A percentile compares a stretch with the other conserved stretches of the same genome.
Conservation (phyloP, 1,140 invertebrate genomes). For the Lepidurus couesii region DNA sequence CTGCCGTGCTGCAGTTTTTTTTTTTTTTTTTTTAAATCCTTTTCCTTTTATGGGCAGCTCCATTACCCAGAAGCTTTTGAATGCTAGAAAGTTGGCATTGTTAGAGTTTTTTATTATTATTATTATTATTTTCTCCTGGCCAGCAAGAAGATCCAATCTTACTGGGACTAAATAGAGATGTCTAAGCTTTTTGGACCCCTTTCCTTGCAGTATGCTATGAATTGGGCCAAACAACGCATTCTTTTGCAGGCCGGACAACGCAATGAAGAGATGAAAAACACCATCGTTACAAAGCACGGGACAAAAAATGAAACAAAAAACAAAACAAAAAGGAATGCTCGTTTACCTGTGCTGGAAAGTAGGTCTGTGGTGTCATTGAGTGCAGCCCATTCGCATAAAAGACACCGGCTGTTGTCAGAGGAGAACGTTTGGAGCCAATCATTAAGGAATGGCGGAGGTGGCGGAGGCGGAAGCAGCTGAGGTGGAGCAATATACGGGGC, state of each 20-base stretch:
- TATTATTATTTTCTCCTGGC: no score
- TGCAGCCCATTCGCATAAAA: constrained; percentile 32
- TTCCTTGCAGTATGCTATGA: no score
- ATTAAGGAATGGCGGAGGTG: constrained; percentile 24
- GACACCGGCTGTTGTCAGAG: constrained; percentile 28
- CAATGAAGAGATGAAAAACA: neutral
- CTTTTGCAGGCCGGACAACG: neutral
- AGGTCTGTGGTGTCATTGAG: constrained; percentile 31
- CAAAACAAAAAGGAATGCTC: neutral
- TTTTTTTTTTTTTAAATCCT: no score
- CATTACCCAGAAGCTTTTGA: no score
- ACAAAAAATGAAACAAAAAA: neutral
- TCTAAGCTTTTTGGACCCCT: no score
- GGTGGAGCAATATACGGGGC: neutral
- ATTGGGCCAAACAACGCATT: no score
- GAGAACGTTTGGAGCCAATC: constrained; percentile 25
- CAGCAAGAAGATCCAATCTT: no score
- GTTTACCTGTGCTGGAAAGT: constrained; percentile 30
- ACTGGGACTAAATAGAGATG: no score
- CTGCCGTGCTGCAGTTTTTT: no score
- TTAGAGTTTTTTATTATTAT: no score
- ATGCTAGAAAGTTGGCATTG: no score
- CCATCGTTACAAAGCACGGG: neutral
- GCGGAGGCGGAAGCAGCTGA: constrained; percentile 30
- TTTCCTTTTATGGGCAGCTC: no score